Percentiles rank a stretch among this genome's conserved stretches.
Conservation (phyloP, 92 coral and sea anemone genomes). For the Isaurus tuberculatus region DNA sequence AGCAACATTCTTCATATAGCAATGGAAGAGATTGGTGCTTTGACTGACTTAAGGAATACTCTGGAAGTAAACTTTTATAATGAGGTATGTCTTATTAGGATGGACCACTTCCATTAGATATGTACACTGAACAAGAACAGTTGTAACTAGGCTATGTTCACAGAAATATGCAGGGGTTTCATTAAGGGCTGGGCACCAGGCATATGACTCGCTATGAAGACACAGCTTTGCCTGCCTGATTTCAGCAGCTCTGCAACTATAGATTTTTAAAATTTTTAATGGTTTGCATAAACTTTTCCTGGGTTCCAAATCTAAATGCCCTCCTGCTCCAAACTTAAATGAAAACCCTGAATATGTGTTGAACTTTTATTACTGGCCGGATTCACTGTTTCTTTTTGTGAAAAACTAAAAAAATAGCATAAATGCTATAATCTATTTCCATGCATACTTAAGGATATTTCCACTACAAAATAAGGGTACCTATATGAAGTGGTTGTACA, state of each 20-base stretch:
- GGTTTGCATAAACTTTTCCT: too few species aligned
- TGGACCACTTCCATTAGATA: neutral
- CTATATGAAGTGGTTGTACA: neutral
- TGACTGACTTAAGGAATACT: neutral
- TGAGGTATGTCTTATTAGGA: neutral
- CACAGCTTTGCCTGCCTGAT: too few species aligned
- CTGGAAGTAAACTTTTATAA: neutral
- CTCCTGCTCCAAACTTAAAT: neutral
- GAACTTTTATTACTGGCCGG: conserved; percentile 1
- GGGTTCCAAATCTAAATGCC: too few species aligned
- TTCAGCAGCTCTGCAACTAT: too few species aligned
- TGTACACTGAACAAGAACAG: neutral
- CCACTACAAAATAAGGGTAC: neutral
- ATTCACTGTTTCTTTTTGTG: neutral
- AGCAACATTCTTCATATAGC: conserved; percentile 42
- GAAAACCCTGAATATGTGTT: conserved; percentile 4
- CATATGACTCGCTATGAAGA: too few species aligned
- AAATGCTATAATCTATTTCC: neutral
- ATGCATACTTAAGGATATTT: neutral
- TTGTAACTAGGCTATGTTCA: neutral
- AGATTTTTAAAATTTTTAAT: too few species aligned
- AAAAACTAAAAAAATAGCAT: neutral
- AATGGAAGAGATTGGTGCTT: neutral
- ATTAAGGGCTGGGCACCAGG: too few species aligned
- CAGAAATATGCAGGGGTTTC: neutral